Base-by-base conservation (phyloP, 1,140 invertebrate genomes). In the Rhagoletis zephyria region DNA sequence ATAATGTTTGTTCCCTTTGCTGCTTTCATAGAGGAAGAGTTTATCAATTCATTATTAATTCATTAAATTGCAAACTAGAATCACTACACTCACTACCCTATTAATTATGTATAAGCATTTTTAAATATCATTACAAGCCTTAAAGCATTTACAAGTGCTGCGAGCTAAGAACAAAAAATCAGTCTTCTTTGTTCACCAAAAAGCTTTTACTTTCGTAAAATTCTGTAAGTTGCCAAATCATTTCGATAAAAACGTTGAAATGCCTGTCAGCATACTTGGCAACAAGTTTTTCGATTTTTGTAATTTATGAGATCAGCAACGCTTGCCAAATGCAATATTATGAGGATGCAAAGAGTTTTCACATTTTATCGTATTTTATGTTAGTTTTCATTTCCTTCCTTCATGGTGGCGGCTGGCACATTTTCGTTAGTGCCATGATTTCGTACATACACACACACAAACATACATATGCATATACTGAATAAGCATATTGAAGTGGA, bases 291-390 rank as follows among this genome's bases (percentile, higher is more conserved):
- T 81, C 48, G 74, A 56, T 81, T 56, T 81, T 59, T 51, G 48
- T 81, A 56, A 81, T 81, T 81, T 81, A 81, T 81, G 74, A 56
- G 74, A 42, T 48, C 3, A 51, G 12, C 19, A 81, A 56, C 6
- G 40, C 4, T 56, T 81, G 74, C 74, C 74, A 81, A 81, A 19
- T 56, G 74, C n/a, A 56, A 56, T 51, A 81, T 81, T 81, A 81
- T 81, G 74, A 81, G 74, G 74, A 56, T 81, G 74, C 74, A 81
- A 81, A 14, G 74, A 81, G 2, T 81, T 56, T 56, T 81, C 14
- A 81, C 48, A 81, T 81, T 81, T 81, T 81, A 56, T 81, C 74
- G 48, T 81, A 56, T 81, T 81, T 81, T 81, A 81, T 81, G 74
- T 51, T 81, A 81, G 74, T 56, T 81, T 81, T 51, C 48, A 7